Evolutionary conservation across 64 coral and sea anemone species (phyloP).

Genomic region (Stylophora pistillata): DNA sequence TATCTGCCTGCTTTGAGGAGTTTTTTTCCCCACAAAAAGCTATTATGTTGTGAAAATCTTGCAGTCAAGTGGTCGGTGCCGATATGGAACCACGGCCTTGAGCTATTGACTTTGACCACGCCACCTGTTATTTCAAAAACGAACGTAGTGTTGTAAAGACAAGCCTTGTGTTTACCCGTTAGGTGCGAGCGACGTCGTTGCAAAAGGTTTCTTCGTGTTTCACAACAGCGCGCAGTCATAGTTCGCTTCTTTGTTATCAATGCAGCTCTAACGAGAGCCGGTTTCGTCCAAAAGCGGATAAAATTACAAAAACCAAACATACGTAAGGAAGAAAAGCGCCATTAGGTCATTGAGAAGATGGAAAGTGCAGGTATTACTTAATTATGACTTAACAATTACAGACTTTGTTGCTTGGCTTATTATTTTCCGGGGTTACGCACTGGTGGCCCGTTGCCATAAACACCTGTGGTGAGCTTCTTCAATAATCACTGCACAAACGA

Average conservation of each 20-base stretch:
- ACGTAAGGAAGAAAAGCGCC: conserved; percentile 56
- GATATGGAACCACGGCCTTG: not conserved
- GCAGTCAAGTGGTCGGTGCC: not conserved
- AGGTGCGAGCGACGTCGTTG: conserved; percentile 16
- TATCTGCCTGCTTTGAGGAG: not conserved
- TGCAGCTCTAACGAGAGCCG: not conserved
- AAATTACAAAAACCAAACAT: conserved; percentile 15
- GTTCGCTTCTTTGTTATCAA: not conserved
- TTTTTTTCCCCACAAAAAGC: not conserved
- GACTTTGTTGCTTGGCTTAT: conserved; percentile 79
- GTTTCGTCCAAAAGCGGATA: not conserved
- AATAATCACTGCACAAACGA: conserved; percentile 30
- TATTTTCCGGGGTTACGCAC: conserved; percentile 68
- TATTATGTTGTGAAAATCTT: not conserved
- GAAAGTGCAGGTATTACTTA: conserved; percentile 87
- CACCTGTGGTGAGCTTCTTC: conserved; percentile 64
- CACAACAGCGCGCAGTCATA: conserved; percentile 27
- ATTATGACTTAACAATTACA: conserved; percentile 98
- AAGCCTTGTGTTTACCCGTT: not conserved
- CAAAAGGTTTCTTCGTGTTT: conserved; percentile 17
- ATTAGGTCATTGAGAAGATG: conserved; percentile 75
- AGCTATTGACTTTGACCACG: not conserved
- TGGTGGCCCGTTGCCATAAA: conserved; percentile 55
- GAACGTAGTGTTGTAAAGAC: not conserved
- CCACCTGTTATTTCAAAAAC: conserved; percentile 22